Evolutionary conservation across 2,888 invertebrate species (phyloP).

Genomic region (Drosophila picticornis): DNA sequence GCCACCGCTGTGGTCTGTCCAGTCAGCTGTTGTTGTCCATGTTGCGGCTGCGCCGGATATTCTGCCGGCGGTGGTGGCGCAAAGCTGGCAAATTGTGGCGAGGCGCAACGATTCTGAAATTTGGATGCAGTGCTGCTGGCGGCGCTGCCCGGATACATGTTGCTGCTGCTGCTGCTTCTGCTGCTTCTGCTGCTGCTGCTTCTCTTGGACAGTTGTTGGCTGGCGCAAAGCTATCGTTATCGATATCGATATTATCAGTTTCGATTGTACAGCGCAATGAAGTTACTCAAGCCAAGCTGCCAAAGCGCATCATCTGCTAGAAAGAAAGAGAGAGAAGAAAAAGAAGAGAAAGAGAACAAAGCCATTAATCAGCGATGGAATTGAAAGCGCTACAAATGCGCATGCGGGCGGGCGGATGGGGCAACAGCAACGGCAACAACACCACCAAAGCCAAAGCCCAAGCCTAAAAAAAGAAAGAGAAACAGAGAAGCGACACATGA

Average conservation of each 20-base stretch:
- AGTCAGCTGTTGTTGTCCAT: slow-evolving; percentile 48
- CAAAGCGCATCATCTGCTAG: slow-evolving; percentile 65
- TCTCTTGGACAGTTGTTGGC: neutral
- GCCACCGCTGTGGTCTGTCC: slow-evolving; percentile 59
- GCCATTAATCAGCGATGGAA: slow-evolving; percentile 74
- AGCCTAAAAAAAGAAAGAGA: slow-evolving; percentile 7
- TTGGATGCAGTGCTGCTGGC: slow-evolving; percentile 73
- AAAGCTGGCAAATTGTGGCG: slow-evolving; percentile 89
- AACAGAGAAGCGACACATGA: slow-evolving; percentile 64
- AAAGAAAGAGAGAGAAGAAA: slow-evolving; percentile 13
- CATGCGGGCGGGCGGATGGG: slow-evolving; percentile 50
- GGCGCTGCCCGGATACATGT: slow-evolving; percentile 82
- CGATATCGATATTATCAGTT: slow-evolving; percentile 12
- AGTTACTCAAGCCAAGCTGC: slow-evolving; percentile 28
- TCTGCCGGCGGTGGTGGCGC: slow-evolving; percentile 89
- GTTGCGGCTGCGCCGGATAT: slow-evolving; percentile 87
- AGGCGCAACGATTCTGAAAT: slow-evolving; percentile 84
- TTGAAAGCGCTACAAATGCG: slow-evolving; percentile 58
- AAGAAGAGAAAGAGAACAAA: slow-evolving; percentile 35
- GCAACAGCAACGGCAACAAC: neutral
- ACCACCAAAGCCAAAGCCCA: slow-evolving; percentile 1
- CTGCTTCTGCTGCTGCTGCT: slow-evolving; percentile 10
- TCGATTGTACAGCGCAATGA: slow-evolving; percentile 11
- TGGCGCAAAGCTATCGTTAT: neutral
- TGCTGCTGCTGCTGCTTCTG: slow-evolving; percentile 18